Evolutionary conservation across 2,888 invertebrate species (phyloP).

Genomic region (Ceramica pisi): DNA sequence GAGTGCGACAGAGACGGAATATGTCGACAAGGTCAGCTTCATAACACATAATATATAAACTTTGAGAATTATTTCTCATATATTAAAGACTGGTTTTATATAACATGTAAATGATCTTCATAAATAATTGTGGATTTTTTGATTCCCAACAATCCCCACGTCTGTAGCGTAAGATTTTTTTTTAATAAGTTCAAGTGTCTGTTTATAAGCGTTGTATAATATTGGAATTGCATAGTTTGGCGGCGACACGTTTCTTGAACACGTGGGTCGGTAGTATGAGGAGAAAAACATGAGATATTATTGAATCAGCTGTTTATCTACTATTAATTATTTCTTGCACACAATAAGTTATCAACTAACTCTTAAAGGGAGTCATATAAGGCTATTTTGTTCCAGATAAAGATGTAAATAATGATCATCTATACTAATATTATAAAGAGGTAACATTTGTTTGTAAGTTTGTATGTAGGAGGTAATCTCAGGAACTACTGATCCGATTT

Average conservation of each 20-base stretch:
- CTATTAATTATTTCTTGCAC: slow-evolving; percentile 15
- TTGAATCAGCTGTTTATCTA: slow-evolving; percentile 49
- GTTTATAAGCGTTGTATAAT: neutral
- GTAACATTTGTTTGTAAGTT: no score
- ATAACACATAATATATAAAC: slow-evolving; percentile 75
- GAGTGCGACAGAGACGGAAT: slow-evolving; percentile 78
- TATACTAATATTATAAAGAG: neutral
- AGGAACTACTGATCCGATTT: no score
- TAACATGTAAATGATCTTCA: slow-evolving; percentile 43
- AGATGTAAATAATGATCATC: neutral
- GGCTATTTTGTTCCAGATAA: neutral
- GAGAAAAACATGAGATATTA: slow-evolving; percentile 39
- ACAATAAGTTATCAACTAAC: slow-evolving; percentile 4
- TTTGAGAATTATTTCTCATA: slow-evolving; percentile 64
- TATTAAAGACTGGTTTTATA: slow-evolving; percentile 64
- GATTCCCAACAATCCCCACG: slow-evolving; percentile 5
- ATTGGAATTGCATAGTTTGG: slow-evolving; percentile 24
- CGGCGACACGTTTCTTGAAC: slow-evolving; percentile 41
- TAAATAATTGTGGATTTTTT: slow-evolving; percentile 53
- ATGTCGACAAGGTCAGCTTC: slow-evolving; percentile 82
- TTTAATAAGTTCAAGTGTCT: slow-evolving; percentile 12
- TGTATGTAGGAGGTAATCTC: no score
- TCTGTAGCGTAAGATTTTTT: slow-evolving; percentile 21
- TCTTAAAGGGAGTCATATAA: neutral
- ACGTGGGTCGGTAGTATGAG: slow-evolving; percentile 46